A percentile compares a stretch with the other conserved stretches of the same genome.
These are phyloP conservation scores for Megaleporinus macrocephalus DNA, from an alignment of 2,113 vertebrate genomes.

Conservation along the genomic window DNA sequence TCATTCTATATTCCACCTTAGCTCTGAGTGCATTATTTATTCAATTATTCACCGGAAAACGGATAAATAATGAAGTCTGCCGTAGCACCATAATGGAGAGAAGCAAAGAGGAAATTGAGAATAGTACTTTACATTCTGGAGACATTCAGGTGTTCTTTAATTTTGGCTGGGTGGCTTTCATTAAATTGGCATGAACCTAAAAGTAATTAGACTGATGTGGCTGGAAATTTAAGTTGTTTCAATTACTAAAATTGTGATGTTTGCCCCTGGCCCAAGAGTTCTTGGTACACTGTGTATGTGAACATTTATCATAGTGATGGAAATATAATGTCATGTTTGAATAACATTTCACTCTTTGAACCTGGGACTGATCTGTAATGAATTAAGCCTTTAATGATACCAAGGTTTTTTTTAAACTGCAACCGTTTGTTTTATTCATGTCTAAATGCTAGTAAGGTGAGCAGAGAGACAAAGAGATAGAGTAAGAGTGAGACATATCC, in stretches of 20 bases:
- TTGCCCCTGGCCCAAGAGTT: not conserved
- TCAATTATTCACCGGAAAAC: constrained; percentile 22
- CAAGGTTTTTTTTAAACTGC: no score
- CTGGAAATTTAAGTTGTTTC: constrained; percentile 18
- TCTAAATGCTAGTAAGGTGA: not conserved
- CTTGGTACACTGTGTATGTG: not conserved
- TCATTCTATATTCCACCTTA: constrained; percentile 20
- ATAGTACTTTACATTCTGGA: constrained; percentile 3
- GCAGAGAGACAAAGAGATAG: not conserved
- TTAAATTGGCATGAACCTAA: constrained; percentile 29
- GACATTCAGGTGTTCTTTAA: constrained; percentile 18
- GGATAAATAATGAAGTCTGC: constrained; percentile 35
- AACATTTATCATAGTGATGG: not conserved
- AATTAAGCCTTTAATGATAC: not conserved
- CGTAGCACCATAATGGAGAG: not conserved
- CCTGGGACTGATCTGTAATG: not conserved
- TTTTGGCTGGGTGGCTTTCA: constrained; percentile 25
- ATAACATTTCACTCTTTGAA: not conserved
- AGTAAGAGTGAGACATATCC: not conserved
- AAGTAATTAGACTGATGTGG: constrained; percentile 29
- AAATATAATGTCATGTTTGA: not conserved
- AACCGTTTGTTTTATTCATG: not conserved
- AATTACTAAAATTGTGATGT: not conserved
- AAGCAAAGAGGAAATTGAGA: constrained; percentile 45
- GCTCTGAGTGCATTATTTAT: constrained; percentile 39